Base-by-base conservation (phyloP, 2,888 invertebrate genomes). In the Corbicula japonica region DNA sequence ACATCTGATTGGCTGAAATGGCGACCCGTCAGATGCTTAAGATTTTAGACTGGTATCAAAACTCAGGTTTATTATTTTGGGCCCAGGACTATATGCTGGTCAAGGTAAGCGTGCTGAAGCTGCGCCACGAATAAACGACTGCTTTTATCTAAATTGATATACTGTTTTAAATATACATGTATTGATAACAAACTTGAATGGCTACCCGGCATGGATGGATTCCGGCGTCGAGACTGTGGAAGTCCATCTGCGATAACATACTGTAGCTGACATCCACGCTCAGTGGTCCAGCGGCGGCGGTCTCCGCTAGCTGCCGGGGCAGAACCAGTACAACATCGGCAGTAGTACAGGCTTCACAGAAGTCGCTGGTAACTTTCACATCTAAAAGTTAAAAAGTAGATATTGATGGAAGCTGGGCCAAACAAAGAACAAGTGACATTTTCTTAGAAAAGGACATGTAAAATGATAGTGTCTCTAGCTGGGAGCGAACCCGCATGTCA, bases 321-420 rank as follows among this genome's bases (percentile, higher is more conserved):
- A 77, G 48, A 5, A 73, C n/a, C 30, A 73, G 32, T 12, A 54
- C 56, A 12, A 78, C 65, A 38, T 78, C 73, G 6, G 69, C 62
- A n/a, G 56, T 41, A 26, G 63, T 65, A 35, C 68, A 70, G 23
- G 74, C 48, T 35, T 65, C 70, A 32, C 65, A 74, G 26, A 73
- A 65, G 34, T 79, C 68, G 32, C 28, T 50, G 1, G 77, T 62
- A 18, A 52, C 23, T 0, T 44, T 28, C n/a, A 72, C 52, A 26
- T 61, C 77, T 77, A 56, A 26, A 48, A 58, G 12, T 10, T 30
- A 35, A 65, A 63, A 21, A 63, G 15, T n/a, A 26, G 50, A 12
- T 10, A 50, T 8, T 12, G 50, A 41, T 52, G 23, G 4, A 23
- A 52, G 23, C 12, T 52, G 23, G 2, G 28, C 23, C 23, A 6